Base-by-base conservation (phyloP, 2,888 invertebrate genomes). In the Molanna angustata region DNA sequence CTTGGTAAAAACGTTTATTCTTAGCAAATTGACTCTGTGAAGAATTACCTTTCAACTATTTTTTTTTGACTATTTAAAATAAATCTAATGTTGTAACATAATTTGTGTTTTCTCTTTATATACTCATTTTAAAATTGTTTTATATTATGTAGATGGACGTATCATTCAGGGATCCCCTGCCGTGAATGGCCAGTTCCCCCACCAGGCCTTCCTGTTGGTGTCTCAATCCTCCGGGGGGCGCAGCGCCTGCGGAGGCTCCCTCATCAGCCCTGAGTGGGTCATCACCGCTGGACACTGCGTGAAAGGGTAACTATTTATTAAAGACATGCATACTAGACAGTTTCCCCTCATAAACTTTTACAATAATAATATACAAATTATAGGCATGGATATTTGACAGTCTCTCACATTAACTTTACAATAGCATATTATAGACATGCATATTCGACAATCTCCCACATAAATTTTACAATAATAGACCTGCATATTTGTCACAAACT, bases 201-300 rank as follows among this genome's bases (percentile, higher is more conserved):
- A 65, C 50, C 66, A 65, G 64, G 46, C 66, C 43, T 64, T 62
- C 56, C 52, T 68, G 13, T 62, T 66, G 1, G 61, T 61, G 7
- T 54, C 64, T 4, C 56, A 56, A n/a, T 41, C 50, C 43, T 49
- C 44, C 1, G 68, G 67, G 0, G 56, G 57, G 17, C 54, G 66
- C 18, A 58, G 56, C 19, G 60, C 62, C 7, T 68, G 68, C 17
- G 67, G 65, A 0, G 68, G 64, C 2, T 66, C 67, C 49, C 60
- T 67, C 52, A 64, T 68, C 31, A 66, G 67, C 51, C 52, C 56
- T n/a, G 58, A 62, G 16, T 67, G 67, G 67, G 67, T 64, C 0
- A 58, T 67, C n/a, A 64, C 67, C 1, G 64, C 68, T 0, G 68
- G 63, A 6, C 64, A 65, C 40, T 68, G 68, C 52, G 18, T 52